Percentiles rank a stretch among this genome's conserved stretches.
Conservation (phyloP, 2,113 vertebrate species). For the Pachyramphus minor region DNA sequence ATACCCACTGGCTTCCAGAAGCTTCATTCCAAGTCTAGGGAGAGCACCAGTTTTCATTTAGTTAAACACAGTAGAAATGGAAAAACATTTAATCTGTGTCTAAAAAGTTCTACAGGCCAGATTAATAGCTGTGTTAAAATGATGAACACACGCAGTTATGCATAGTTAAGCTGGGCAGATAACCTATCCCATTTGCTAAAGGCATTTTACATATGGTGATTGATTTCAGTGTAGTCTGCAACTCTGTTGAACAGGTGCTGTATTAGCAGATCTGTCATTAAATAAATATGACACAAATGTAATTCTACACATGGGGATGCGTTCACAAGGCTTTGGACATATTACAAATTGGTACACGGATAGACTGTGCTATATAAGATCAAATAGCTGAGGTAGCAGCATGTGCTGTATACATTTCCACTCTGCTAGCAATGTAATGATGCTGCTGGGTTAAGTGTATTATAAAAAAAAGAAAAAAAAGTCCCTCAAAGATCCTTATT, state of each 20-base stretch:
- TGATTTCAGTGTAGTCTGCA: not conserved
- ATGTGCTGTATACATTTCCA: not conserved
- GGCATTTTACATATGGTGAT: not conserved
- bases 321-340: not conserved
- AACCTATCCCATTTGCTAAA: not conserved
- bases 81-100: not conserved
- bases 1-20: not conserved
- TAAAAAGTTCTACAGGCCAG: not conserved
- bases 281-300: conserved; percentile 53
- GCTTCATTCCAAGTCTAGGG: not conserved
- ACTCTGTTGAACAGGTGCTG: not conserved
- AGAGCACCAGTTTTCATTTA: not conserved
- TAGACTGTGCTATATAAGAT: not conserved
- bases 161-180: not conserved
- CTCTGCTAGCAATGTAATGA: not conserved
- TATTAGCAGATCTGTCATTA: conserved; percentile 45
- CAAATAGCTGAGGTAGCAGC: not conserved
- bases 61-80: not conserved
- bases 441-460: not conserved
- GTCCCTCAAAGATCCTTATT: not conserved
- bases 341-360: conserved; percentile 15
- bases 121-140: not conserved
- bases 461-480: not conserved
- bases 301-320: not conserved
- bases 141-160: not conserved